A percentile compares a stretch with the other conserved stretches of the same genome.
phyloP scores from a whole-genome alignment of 2,797 vertebrate genomes.

The Mus spretus region DNA sequence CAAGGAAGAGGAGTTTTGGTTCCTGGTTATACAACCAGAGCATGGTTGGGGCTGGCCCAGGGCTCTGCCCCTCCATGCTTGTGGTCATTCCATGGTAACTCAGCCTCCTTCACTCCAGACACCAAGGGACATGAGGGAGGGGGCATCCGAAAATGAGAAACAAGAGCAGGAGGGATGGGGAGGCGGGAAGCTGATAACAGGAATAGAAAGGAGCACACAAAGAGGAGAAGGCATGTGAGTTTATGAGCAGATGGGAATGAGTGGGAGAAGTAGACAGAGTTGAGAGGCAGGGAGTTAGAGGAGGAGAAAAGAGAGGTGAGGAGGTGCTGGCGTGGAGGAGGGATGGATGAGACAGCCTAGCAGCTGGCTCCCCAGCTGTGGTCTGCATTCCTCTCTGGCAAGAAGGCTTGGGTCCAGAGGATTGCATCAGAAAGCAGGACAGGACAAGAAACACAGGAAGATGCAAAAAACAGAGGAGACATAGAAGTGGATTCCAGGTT shows the following conservation, averaged over 20 bases:
- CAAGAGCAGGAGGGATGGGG: background rate
- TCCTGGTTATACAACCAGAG: background rate
- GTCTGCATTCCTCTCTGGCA: background rate
- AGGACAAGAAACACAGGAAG: background rate
- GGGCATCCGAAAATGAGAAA: background rate
- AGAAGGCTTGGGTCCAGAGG: background rate
- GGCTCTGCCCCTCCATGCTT: background rate
- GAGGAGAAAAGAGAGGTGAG: background rate
- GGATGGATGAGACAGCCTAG: background rate
- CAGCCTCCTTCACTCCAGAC: background rate
- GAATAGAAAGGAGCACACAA: background rate
- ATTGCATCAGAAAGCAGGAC: background rate
- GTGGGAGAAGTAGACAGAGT: background rate
- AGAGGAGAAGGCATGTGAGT: background rate
- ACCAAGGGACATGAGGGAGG: background rate
- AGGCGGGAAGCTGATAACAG: background rate
- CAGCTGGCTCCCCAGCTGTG: background rate
- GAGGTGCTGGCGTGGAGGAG: background rate
- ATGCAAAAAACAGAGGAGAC: background rate
- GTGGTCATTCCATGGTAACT: background rate
- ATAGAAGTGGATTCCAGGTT: background rate
- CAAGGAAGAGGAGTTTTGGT: background rate
- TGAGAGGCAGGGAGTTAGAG: constrained; percentile 21
- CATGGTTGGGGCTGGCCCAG: background rate
- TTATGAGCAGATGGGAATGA: background rate